A percentile compares a stretch with the other conserved stretches of the same genome.
Evolutionary conservation across 92 coral and sea anemone species (phyloP).

Genomic region (Diadumene lineata): DNA sequence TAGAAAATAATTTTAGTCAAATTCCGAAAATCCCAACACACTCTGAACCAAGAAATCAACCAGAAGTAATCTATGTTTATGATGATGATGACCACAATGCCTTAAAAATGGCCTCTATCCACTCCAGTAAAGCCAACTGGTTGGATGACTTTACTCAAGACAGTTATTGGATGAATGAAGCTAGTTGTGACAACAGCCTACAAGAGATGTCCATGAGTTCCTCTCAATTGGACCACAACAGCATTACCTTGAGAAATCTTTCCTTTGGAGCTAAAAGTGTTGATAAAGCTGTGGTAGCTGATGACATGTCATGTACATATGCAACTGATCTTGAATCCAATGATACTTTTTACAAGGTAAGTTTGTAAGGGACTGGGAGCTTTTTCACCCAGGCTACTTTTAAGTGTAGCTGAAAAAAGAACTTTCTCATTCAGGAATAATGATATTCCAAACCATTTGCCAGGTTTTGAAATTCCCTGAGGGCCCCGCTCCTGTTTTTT

Average conservation of each 20-base stretch:
- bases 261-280: not conserved
- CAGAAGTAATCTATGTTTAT: not conserved
- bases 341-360: too few relatives aligned
- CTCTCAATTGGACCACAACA: not conserved
- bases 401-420: too few relatives aligned
- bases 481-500: too few relatives aligned
- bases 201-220: not conserved
- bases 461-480: too few relatives aligned
- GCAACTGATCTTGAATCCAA: too few relatives aligned
- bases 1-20: too few relatives aligned
- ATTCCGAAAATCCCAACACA: not conserved
- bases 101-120: not conserved
- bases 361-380: too few relatives aligned
- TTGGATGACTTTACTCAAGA: conserved; percentile 36
- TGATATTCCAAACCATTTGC: too few relatives aligned
- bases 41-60: not conserved
- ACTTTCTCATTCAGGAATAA: too few relatives aligned
- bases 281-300: not conserved
- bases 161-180: conserved; percentile 32
- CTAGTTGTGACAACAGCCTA: not conserved
- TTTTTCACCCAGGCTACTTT: too few relatives aligned
- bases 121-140: conserved; percentile 49
- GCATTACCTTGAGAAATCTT: not conserved
- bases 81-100: not conserved
- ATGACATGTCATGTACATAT: not conserved